Base-by-base conservation (phyloP, 2,797 vertebrate species). In the Siniperca scherzeri region DNA sequence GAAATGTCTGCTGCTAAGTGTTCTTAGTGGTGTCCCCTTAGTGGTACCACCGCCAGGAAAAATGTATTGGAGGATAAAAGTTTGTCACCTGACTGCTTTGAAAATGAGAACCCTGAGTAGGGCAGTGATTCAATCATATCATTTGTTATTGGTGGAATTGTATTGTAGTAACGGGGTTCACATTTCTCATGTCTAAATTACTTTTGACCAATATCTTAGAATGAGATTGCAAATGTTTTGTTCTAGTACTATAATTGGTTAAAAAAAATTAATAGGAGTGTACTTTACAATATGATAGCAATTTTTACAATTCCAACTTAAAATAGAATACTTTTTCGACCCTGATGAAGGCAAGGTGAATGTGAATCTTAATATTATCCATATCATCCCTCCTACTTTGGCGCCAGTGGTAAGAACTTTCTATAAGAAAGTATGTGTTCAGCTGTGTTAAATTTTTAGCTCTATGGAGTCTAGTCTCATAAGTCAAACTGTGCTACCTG, bases 1-100 rank as follows among this genome's bases (percentile, higher is more conserved):
- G 56, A 73, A 61, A 36, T 50, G 30, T 50, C 22, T 62, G 22
- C 57, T 50, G 30, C 9, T 68, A 6, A 79, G 57, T 81, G 57
- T 50, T 77, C 62, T 69, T 2, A 52, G 57, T 60, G 61, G 33
- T 70, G 46, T n/a, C 12, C 1, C 44, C 69, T 38, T 70, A 70
- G 53, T 60, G 12, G 9, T 50, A 33, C 25, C 60, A 42, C 27
- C 36, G 17, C 14, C 12, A 44, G 42, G 44, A 33, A 53, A 70
- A 27, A 62, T 65, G 9, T 13, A 48, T 19, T 50, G 4, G 16
- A 19, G 6, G 55, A 53, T 60, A 42, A 44, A 30, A 27, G n/a
- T 68, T 25, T 46, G 38, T 55, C 22, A 62, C 64, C 9, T 70
- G 50, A 38, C 27, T 38, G 70, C 14, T 72, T 84, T 44, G 14